phyloP scores from a whole-genome alignment of 53 echinoderm and acorn worm genomes.

The Holothuria scabra region DNA sequence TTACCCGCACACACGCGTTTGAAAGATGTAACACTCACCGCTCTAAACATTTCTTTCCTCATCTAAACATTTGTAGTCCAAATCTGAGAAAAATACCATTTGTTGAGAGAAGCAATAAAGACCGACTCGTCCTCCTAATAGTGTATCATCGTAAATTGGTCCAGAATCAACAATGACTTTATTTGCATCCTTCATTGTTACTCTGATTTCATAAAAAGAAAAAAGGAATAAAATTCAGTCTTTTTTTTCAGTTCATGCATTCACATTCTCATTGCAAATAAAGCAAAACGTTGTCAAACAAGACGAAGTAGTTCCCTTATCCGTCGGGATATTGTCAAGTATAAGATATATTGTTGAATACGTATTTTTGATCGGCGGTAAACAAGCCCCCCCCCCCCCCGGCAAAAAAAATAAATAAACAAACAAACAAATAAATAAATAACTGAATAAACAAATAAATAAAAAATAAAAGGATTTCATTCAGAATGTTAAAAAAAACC shows the following conservation, averaged over 20 bases:
- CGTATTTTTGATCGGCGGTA: no score
- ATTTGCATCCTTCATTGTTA: slow-evolving; percentile 84
- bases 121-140: slow-evolving; percentile 88
- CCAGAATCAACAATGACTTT: slow-evolving; percentile 85
- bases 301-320: no score
- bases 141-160: slow-evolving; percentile 85
- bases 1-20: no score
- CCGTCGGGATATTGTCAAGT: no score
- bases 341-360: no score
- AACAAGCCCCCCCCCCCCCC: no score
- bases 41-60: slow-evolving; percentile 75
- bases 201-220: slow-evolving; percentile 50
- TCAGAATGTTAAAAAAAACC: no score
- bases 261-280: not conserved
- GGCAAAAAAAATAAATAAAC: no score
- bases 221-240: not conserved
- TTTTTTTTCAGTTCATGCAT: not conserved
- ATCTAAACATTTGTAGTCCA: slow-evolving; percentile 94
- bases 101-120: slow-evolving; percentile 98
- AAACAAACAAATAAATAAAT: no score
- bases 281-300: not conserved
- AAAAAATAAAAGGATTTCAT: no score
- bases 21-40: not conserved
- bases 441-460: no score
- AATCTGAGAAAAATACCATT: slow-evolving; percentile 99